Percentiles rank a stretch among this genome's conserved stretches.
Evolutionary conservation across 2,888 invertebrate genomes (phyloP).

Genomic region (Cinara cedri): DNA sequence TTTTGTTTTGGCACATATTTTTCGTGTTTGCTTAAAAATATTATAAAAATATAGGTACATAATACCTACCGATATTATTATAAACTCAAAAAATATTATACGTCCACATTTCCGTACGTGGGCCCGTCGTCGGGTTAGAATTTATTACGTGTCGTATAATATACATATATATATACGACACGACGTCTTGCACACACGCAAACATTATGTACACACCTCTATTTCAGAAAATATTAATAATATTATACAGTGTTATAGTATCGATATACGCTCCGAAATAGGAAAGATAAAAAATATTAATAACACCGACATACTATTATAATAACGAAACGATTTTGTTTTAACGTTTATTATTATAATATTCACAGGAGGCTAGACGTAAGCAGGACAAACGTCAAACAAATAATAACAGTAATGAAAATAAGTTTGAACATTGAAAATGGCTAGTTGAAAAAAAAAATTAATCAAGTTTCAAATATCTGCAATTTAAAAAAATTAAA

Average conservation of each 20-base stretch:
- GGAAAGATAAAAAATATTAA: conserved; percentile 2
- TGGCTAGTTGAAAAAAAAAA: too few relatives aligned
- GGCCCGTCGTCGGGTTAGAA: background rate
- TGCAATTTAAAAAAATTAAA: too few relatives aligned
- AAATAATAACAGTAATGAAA: too few relatives aligned
- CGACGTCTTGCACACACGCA: background rate
- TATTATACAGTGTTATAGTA: background rate
- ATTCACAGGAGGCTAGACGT: too few relatives aligned
- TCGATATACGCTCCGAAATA: background rate
- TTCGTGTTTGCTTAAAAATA: background rate
- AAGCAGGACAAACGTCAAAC: too few relatives aligned
- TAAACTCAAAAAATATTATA: conserved; percentile 4
- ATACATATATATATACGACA: background rate
- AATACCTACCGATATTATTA: conserved; percentile 1
- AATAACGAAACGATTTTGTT: background rate
- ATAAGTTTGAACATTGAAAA: too few relatives aligned
- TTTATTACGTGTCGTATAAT: conserved; percentile 1
- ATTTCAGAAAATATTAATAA: background rate
- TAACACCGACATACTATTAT: too few relatives aligned
- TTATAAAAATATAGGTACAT: background rate
- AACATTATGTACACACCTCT: conserved; percentile 7
- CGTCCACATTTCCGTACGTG: conserved; percentile 10
- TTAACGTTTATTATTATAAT: too few relatives aligned
- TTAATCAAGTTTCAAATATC: too few relatives aligned
- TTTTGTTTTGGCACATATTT: background rate